Evolutionary conservation across 2,113 vertebrate genomes (phyloP).

Genomic region (Benitochromis conjunctus): DNA sequence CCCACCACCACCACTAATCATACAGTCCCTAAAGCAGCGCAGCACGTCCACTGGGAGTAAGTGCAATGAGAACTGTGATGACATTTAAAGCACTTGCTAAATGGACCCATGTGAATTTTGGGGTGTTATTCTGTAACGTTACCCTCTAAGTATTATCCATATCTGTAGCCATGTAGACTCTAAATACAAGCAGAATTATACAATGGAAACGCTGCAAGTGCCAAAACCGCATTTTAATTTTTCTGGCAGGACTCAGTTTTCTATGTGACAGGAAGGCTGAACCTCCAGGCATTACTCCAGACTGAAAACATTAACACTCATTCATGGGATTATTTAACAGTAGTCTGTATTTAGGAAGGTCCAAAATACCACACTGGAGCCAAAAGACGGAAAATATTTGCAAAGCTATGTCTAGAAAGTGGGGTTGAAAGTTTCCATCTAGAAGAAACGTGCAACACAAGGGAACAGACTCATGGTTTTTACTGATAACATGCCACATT

Average conservation of each 20-base stretch:
- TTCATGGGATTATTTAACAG: slow-evolving; percentile 36
- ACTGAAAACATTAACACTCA: slow-evolving; percentile 35
- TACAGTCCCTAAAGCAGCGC: background rate
- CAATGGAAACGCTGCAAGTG: slow-evolving; percentile 40
- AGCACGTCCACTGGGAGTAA: slow-evolving; percentile 24
- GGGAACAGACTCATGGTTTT: background rate
- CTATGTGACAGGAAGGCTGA: background rate
- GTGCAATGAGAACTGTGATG: slow-evolving; percentile 37
- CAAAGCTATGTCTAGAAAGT: slow-evolving; percentile 4
- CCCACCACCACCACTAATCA: background rate
- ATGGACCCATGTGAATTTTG: slow-evolving; percentile 40
- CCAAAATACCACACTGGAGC: slow-evolving; percentile 5
- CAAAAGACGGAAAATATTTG: slow-evolving; percentile 36
- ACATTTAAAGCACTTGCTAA: slow-evolving; percentile 52
- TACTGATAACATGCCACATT: background rate
- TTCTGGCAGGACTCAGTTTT: background rate
- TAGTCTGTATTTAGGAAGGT: slow-evolving; percentile 19
- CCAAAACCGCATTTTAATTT: slow-evolving; percentile 38
- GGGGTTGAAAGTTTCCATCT: background rate
- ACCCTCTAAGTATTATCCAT: slow-evolving; percentile 34
- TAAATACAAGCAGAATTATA: slow-evolving; percentile 30
- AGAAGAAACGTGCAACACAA: background rate
- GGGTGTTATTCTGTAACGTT: slow-evolving; percentile 59
- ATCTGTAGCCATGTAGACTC: slow-evolving; percentile 12
- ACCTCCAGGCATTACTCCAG: slow-evolving; percentile 1